Conservation (phyloP, 2,797 vertebrate species). For the Malurus splendens region DNA sequence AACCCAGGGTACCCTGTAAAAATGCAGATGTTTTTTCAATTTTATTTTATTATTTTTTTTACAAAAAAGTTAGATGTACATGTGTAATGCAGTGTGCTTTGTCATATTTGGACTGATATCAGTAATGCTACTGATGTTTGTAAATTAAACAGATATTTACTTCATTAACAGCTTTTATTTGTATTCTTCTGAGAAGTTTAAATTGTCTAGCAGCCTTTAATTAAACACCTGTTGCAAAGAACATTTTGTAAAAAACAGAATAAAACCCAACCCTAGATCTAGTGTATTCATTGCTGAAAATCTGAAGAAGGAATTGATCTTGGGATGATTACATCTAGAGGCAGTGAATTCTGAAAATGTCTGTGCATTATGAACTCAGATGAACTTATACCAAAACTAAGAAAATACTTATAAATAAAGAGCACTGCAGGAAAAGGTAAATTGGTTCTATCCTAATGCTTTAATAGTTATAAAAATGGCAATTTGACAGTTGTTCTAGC, state of each 20-base stretch:
- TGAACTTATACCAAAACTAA: background rate
- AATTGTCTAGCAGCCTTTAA: slow-evolving; percentile 10
- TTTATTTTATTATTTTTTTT: slow-evolving; percentile 69
- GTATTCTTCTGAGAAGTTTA: slow-evolving; percentile 65
- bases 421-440: background rate
- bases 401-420: background rate
- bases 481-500: background rate
- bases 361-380: background rate
- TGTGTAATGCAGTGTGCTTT: slow-evolving; percentile 87
- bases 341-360: background rate
- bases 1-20: slow-evolving; percentile 84
- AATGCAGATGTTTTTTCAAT: slow-evolving; percentile 81
- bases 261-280: background rate
- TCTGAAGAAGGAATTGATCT: background rate
- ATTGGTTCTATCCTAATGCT: background rate
- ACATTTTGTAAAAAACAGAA: background rate
- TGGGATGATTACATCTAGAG: background rate
- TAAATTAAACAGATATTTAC: slow-evolving; percentile 98
- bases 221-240: slow-evolving; percentile 8
- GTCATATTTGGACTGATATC: slow-evolving; percentile 92
- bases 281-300: slow-evolving; percentile 25
- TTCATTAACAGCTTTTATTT: slow-evolving; percentile 77
- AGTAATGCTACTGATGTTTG: slow-evolving; percentile 94
- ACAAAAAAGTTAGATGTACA: slow-evolving; percentile 74
- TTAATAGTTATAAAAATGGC: background rate